Percentiles rank a stretch among this genome's conserved stretches.
Conservation (phyloP, 35 echinoderm and acorn worm genomes). For the Ophiothrix spiculata region DNA sequence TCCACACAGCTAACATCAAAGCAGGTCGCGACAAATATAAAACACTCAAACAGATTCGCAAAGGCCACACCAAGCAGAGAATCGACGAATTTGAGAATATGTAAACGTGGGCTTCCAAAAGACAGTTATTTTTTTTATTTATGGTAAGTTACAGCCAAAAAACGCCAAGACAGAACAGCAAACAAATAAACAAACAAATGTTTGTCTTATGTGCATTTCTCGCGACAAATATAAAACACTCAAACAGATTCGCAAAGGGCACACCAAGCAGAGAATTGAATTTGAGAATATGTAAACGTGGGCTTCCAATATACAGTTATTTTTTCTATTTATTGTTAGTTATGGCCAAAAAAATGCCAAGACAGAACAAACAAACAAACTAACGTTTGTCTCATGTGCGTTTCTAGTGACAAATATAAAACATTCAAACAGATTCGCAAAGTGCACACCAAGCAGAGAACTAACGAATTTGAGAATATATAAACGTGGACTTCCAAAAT, state of each 20-base stretch:
- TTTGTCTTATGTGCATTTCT: too few species aligned
- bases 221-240: too few species aligned
- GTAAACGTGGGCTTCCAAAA: not conserved
- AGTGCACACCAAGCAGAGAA: conserved; percentile 61
- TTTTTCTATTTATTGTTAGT: too few species aligned
- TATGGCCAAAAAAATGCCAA: too few species aligned
- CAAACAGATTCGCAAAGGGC: too few species aligned
- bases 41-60: conserved; percentile 75
- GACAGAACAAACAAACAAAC: conserved; percentile 37
- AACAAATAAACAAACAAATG: too few species aligned
- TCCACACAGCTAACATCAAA: conserved; percentile 54
- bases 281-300: too few species aligned
- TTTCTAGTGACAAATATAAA: conserved; percentile 87
- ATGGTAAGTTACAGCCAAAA: too few species aligned
- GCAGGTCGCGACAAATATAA: conserved; percentile 91
- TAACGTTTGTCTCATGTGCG: conserved; percentile 45
- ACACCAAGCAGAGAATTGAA: too few species aligned
- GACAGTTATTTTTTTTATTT: too few species aligned
- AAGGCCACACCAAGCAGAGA: conserved; percentile 59
- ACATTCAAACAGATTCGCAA: conserved; percentile 71
- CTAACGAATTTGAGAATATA: conserved; percentile 78
- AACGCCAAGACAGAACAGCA: too few species aligned
- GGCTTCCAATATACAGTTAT: too few species aligned
- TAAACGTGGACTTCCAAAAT: not conserved
- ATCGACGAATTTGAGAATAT: conserved; percentile 84